Percentiles rank a stretch among this genome's conserved stretches.
phyloP scores from a whole-genome alignment of 2,888 invertebrate genomes.

The Ligdia adustata region DNA sequence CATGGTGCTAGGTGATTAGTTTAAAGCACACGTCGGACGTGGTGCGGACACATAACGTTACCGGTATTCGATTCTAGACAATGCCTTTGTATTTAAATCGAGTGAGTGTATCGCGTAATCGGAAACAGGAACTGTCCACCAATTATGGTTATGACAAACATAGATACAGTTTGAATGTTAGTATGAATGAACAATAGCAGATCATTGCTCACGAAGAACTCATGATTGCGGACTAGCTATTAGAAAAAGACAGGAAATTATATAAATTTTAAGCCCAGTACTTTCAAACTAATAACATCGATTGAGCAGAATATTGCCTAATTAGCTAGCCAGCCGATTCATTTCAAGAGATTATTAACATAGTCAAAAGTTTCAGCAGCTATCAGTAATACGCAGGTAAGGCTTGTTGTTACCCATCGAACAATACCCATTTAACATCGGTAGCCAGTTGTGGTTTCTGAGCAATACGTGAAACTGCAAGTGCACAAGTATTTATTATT shows the following conservation, averaged over 20 bases:
- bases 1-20: no score
- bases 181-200: no score
- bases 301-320: no score
- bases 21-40: slow-evolving; percentile 41
- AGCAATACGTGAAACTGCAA: slow-evolving; percentile 80
- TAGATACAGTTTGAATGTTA: no score
- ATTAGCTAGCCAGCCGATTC: not conserved
- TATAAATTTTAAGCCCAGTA: no score
- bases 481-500: slow-evolving; percentile 81
- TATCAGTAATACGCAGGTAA: not conserved
- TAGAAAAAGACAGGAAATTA: no score
- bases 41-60: slow-evolving; percentile 42
- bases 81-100: slow-evolving; percentile 71
- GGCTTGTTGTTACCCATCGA: slow-evolving; percentile 42
- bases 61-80: slow-evolving; percentile 47
- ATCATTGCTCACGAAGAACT: no score
- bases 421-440: slow-evolving; percentile 74
- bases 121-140: slow-evolving; percentile 69
- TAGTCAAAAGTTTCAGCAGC: no score
- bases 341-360: no score
- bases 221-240: no score
- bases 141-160: slow-evolving; percentile 51
- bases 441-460: slow-evolving; percentile 71
- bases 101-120: slow-evolving; percentile 51
- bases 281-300: no score